Evolutionary conservation across 2,113 vertebrate genomes (phyloP).

Genomic region (Sinocyclocheilus grahami): DNA sequence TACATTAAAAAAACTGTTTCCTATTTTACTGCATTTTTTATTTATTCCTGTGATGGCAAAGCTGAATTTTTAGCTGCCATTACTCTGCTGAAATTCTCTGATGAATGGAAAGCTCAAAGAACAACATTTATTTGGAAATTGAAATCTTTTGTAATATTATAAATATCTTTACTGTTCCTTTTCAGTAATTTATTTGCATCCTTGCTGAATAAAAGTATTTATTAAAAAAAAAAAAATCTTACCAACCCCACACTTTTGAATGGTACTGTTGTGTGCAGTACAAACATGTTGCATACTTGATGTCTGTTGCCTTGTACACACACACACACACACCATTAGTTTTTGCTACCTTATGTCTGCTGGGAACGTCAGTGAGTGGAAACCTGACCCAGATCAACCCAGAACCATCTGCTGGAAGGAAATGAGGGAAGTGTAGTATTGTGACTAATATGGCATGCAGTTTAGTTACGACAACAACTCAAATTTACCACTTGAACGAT

Average conservation of each 20-base stretch:
- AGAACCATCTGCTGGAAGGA: conserved; percentile 21
- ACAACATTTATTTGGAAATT: too few species aligned
- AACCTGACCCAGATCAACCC: background rate
- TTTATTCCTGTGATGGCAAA: background rate
- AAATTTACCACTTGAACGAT: conserved; percentile 7
- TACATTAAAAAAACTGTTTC: too few species aligned
- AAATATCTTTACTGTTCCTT: too few species aligned
- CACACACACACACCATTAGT: background rate
- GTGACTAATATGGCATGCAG: background rate
- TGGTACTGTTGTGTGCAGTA: background rate
- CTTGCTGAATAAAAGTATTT: background rate
- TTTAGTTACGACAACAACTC: conserved; percentile 3
- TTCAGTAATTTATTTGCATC: too few species aligned
- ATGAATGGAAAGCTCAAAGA: too few species aligned
- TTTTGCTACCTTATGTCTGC: background rate
- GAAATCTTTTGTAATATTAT: too few species aligned
- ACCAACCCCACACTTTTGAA: background rate
- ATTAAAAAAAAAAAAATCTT: too few species aligned
- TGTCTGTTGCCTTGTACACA: background rate
- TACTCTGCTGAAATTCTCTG: too few species aligned
- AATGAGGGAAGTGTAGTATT: background rate
- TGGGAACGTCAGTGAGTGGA: background rate
- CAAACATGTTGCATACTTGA: background rate
- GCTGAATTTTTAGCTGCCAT: too few species aligned
- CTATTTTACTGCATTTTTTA: background rate